Base-by-base conservation (phyloP, 2,113 vertebrate genomes). In the Amia ocellicauda region DNA sequence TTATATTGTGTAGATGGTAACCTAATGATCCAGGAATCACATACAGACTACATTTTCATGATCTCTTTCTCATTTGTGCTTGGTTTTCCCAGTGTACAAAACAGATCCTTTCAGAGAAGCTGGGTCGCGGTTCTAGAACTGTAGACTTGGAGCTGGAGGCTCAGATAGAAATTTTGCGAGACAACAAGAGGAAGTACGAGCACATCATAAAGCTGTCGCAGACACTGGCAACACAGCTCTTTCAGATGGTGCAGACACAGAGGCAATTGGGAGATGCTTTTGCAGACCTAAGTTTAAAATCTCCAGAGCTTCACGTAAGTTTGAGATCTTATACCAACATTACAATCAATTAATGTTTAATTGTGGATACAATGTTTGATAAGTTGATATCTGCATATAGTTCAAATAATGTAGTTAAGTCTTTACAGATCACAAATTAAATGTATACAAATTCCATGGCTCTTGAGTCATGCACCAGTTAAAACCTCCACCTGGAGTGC, bases 111-210 rank as follows among this genome's bases (percentile, higher is more conserved):
- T 98, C 96, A 2, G 97, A 99, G 86, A 99, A 93, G 81, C 65
- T 98, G 78, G 97, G 97, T 28, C 93, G 96, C 28, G 96, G 97
- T 69, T 99, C 97, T n/a, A 94, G 90, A 85, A 98, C 96, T 0
- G 96, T 99, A 62, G 97, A 99, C 82, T 77, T 97, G 83, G 94
- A 99, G 80, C 87, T 98, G 69, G 97, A 99, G 88, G 91, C 92
- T 59, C 94, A 97, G 72, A 99, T 99, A 49, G 97, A 98, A 68
- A 79, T 96, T 72, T 83, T 99, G 58, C 92, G 93, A 31, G 97
- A 99, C 71, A 98, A 98, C 81, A 98, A 96, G 82, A 93, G 92
- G 72, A 98, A 95, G 70, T 99, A 98, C 0, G 94, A 98, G 86
- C 85, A 97, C 68, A 85, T 99, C 63, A 85, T 98, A 75, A 93